Evolutionary conservation across 2,888 invertebrate species (phyloP), one percentile per base, ranked within the genome.

Genomic region (Agrochola lota): DNA sequence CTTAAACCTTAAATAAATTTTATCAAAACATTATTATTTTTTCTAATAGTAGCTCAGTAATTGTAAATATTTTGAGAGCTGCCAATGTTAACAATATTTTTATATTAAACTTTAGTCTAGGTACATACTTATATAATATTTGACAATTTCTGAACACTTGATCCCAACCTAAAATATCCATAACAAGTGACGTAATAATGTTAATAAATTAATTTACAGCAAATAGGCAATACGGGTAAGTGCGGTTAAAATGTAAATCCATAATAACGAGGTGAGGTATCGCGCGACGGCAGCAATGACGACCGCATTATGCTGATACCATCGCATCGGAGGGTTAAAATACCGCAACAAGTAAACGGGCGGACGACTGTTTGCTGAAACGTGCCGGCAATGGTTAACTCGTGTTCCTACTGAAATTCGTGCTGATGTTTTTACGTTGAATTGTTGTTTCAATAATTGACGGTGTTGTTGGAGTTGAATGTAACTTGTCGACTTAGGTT

Each of bases 311-410:
- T 95, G 95, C 93, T 94, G 95, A 96, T 96, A 94, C 89, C 93
- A 94, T 95, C 94, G 90, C 93, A 94, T 94, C 94, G 92, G 91
- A 87, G 90, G 93, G 93, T 93, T 94, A 93, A n/a, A 95, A 96
- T 93, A 93, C 95, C 94, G 96, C 96, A 96, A 96, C 96, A 96
- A 96, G 96, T 96, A 93, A 93, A 93, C 94, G 92, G 92, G 87
- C 92, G 90, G 91, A 92, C 87, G 91, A 91, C 90, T 92, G 91
- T 91, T 92, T 88, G 89, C 89, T 86, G 88, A 88, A 90, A 89
- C 88, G 88, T 88, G 85, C 82, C 85, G 85, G 66, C 68, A 26
- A 73, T 60, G 80, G 77, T 80, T 83, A 85, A 87, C 80, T 83
- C 77, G 77, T 86, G 84, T 81, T 77, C 69, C 57, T 72, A 52